Evolutionary conservation across 2,888 invertebrate genomes (phyloP), one percentile per base, ranked within the genome.

Genomic region (Petrolisthes cinctipes): DNA sequence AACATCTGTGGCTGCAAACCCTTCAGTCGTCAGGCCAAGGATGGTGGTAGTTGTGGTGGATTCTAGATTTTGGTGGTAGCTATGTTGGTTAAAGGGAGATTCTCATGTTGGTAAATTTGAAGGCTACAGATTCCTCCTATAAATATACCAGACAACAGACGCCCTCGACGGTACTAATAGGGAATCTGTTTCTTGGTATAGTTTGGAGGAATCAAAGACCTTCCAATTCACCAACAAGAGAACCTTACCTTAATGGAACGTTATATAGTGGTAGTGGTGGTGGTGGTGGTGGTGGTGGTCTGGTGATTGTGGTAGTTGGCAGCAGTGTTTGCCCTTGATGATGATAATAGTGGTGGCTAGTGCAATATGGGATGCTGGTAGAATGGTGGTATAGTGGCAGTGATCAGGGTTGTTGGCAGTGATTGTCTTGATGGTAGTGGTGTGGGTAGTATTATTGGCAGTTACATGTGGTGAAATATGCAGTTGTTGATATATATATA

Each of bases 281-380:
- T 73, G 20, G 20, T 73, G n/a, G 73, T 73, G 73, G n/a, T 73
- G 73, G 73, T 73, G 17, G 17, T 73, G 20, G 73, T 20, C 11
- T 73, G n/a, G 73, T 73, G 7, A 14, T 73, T 7, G 61, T 61
- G 61, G 61, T 61, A 9, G 61, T n/a, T 71, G n/a, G 71, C n/a
- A n/a, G 76, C n/a, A n/a, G n/a, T n/a, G n/a, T n/a, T n/a, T 76
- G 76, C 5, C 7, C 6, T 17, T 80, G 20, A n/a, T 53, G 54
- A 56, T 80, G 57, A 56, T 80, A 20, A n/a, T 80, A 5, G 80
- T 80, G 14, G 80, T 80, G 56, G 57, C 56, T 54, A 56, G 4
- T 7, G 37, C 4, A 51, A 9, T 76, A 37, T 5, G 6, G 53
- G 17, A 37, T 5, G 9, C 37, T 76, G 9, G 76, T 37, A 17